Evolutionary conservation across 2,888 invertebrate genomes (phyloP).

Genomic region (Aleiodes leptofemur): DNA sequence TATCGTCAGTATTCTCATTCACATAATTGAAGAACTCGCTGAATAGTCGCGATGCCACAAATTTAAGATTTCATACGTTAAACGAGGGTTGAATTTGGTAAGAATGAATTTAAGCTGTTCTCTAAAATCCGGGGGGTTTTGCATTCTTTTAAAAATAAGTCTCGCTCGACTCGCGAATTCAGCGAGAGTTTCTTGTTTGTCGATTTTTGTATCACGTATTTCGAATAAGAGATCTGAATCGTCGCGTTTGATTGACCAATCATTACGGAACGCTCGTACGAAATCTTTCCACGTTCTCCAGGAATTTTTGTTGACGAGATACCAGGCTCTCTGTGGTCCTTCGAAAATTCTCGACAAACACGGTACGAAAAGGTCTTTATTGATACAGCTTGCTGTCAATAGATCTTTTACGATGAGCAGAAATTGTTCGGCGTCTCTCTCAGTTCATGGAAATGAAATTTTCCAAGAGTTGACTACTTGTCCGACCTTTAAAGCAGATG

Average conservation of each 20-base stretch:
- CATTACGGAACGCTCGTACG: constrained; percentile 37
- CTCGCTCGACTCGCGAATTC: constrained; percentile 42
- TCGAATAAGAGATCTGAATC: constrained; percentile 37
- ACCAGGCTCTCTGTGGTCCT: constrained; percentile 42
- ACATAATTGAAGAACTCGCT: constrained; percentile 42
- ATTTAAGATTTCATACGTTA: constrained; percentile 25
- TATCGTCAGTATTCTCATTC: constrained; percentile 28
- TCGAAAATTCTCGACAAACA: constrained; percentile 50
- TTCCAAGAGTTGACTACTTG: constrained; percentile 48
- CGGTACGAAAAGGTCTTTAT: constrained; percentile 50
- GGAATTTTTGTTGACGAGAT: constrained; percentile 24
- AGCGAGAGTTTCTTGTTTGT: background rate
- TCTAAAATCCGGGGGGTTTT: constrained; percentile 27
- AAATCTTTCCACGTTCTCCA: constrained; percentile 47
- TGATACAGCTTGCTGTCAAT: constrained; percentile 42
- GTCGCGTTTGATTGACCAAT: constrained; percentile 49
- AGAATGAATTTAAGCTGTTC: constrained; percentile 38
- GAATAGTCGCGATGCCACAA: constrained; percentile 4
- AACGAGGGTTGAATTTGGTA: background rate
- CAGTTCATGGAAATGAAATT: constrained; percentile 47
- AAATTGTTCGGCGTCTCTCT: constrained; percentile 48
- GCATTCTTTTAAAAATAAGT: constrained; percentile 39
- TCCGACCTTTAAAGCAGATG: constrained; percentile 27
- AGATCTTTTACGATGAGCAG: constrained; percentile 41
- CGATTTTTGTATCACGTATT: background rate